These are phyloP conservation scores for Halcyon badia DNA, from an alignment of 2,797 vertebrate genomes.

Conservation along the genomic window DNA sequence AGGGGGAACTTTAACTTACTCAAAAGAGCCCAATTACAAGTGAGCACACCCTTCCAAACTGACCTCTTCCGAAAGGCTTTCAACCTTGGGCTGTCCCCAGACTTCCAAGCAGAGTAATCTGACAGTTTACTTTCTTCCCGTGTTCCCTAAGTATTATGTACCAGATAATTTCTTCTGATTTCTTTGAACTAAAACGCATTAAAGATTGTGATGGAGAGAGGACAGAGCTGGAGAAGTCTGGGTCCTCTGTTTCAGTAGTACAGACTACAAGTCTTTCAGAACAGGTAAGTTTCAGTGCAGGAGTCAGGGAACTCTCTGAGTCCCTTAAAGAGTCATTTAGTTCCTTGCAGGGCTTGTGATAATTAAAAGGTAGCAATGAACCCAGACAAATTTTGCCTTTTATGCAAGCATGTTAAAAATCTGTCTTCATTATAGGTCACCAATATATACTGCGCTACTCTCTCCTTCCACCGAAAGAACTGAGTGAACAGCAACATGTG, in stretches of 20 bases:
- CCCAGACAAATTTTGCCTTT: not conserved
- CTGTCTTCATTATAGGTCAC: not conserved
- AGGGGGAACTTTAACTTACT: not conserved
- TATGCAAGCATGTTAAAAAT: not conserved
- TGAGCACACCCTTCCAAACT: not conserved
- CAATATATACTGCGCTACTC: not conserved
- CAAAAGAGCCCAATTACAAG: not conserved
- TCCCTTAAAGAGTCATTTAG: not conserved
- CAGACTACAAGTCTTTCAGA: not conserved
- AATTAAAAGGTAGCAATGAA: not conserved
- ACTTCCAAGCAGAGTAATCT: not conserved
- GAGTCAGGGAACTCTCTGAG: not conserved
- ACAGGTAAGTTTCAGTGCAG: not conserved
- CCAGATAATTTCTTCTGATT: not conserved
- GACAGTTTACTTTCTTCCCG: not conserved
- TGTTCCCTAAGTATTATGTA: not conserved
- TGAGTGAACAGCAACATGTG: rapidly evolving
- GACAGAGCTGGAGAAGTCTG: not conserved
- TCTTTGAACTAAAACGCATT: not conserved
- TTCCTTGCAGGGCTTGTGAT: not conserved
- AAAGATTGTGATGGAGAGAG: not conserved
- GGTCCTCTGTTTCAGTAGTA: not conserved
- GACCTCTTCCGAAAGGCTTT: not conserved
- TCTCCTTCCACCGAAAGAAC: not conserved
- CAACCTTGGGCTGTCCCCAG: not conserved